Evolutionary conservation across 1,140 invertebrate genomes (phyloP).

Genomic region (Linepithema humile): DNA sequence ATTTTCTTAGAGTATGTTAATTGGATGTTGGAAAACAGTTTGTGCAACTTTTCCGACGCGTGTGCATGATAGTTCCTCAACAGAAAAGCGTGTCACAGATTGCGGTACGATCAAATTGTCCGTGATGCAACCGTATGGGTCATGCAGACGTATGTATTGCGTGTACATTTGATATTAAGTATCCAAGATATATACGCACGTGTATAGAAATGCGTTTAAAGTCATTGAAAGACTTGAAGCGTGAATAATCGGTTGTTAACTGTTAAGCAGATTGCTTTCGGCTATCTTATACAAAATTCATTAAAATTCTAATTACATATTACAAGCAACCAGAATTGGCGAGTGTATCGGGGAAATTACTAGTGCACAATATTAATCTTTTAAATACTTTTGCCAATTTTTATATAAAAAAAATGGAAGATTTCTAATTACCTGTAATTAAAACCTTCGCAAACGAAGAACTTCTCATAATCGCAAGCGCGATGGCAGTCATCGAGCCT

Average conservation of each 20-base stretch:
- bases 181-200: slow-evolving; percentile 58
- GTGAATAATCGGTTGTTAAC: slow-evolving; percentile 57
- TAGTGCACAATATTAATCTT: not conserved
- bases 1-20: slow-evolving; percentile 1
- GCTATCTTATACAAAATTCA: not conserved
- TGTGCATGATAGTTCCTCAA: slow-evolving; percentile 48
- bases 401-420: not conserved
- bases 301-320: not conserved
- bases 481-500: slow-evolving; percentile 89
- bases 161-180: slow-evolving; percentile 57
- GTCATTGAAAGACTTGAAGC: slow-evolving; percentile 48
- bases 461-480: slow-evolving; percentile 89
- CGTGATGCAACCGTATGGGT: slow-evolving; percentile 68
- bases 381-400: not conserved
- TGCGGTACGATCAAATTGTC: slow-evolving; percentile 54
- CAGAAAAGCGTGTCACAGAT: slow-evolving; percentile 64
- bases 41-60: not conserved
- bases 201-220: slow-evolving; percentile 5
- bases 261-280: slow-evolving; percentile 12
- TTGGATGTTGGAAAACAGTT: slow-evolving; percentile 21
- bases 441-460: slow-evolving; percentile 92
- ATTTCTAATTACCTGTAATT: slow-evolving; percentile 88
- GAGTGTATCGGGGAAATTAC: not conserved
- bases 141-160: slow-evolving; percentile 54
- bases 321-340: not conserved